Percentiles rank a stretch among this genome's conserved stretches.
Conservation (phyloP, 2,113 vertebrate genomes). For the Ageneiosus marmoratus region DNA sequence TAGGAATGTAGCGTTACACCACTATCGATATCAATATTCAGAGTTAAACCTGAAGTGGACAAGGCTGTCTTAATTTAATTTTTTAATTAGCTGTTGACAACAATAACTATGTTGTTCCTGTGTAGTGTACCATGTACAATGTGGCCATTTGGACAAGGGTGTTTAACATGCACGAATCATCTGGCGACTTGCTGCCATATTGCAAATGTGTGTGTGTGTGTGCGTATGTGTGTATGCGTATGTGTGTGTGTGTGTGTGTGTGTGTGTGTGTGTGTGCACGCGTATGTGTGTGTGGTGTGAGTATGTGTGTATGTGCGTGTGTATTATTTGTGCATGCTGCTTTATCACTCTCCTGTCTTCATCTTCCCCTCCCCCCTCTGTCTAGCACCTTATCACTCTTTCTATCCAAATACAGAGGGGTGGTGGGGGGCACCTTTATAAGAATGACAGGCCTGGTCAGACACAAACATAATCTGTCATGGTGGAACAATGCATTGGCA, state of each 20-base stretch:
- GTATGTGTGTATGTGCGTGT: constrained; percentile 39
- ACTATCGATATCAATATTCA: background rate
- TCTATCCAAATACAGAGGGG: constrained; percentile 65
- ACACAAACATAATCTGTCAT: constrained; percentile 63
- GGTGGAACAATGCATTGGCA: constrained; percentile 68
- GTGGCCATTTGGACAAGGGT: constrained; percentile 49
- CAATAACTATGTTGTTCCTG: background rate
- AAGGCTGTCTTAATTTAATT: background rate
- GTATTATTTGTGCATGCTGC: constrained; percentile 47
- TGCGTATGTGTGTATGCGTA: constrained; percentile 32
- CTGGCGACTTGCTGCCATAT: constrained; percentile 50
- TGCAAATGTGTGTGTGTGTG: constrained; percentile 39
- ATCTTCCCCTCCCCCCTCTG: constrained; percentile 54
- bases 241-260: constrained; percentile 39
- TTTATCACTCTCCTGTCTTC: constrained; percentile 51
- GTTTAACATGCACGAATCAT: constrained; percentile 57
- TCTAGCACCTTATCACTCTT: constrained; percentile 69
- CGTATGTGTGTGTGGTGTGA: constrained; percentile 37
- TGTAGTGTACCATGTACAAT: constrained; percentile 44
- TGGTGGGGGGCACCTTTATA: constrained; percentile 56
- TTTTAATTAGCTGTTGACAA: background rate
- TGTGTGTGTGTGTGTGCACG: constrained; percentile 40
- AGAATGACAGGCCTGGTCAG: constrained; percentile 63
- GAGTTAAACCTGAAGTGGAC: too few species aligned
- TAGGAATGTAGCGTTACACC: background rate